phyloP scores from a whole-genome alignment of 2,888 invertebrate genomes.

The Drosophila villosipedis region DNA sequence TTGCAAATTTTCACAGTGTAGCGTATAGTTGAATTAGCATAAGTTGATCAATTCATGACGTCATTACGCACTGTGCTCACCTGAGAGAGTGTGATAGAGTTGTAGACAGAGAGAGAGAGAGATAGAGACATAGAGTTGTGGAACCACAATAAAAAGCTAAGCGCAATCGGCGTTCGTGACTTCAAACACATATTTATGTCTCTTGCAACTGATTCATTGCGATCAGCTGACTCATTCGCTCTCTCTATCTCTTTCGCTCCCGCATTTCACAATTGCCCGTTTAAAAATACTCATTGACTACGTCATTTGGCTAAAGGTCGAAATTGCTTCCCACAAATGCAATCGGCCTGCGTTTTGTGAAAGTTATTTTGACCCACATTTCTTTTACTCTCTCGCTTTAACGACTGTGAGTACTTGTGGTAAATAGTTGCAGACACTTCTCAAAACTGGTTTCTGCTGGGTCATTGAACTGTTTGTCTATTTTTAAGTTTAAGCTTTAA shows the following conservation, averaged over 20 bases:
- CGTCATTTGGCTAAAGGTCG: conserved; percentile 34
- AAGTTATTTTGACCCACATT: conserved; percentile 46
- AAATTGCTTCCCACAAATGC: conserved; percentile 12
- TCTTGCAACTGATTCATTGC: conserved; percentile 34
- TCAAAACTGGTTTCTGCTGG: conserved; percentile 49
- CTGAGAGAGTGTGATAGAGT: background rate
- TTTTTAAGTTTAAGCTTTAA: background rate
- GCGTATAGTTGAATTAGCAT: conserved; percentile 26
- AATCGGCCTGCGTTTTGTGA: conserved; percentile 40
- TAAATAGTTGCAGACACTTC: conserved; percentile 20
- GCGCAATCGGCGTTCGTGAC: conserved; percentile 44
- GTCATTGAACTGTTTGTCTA: conserved; percentile 47
- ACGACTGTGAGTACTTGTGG: conserved; percentile 15
- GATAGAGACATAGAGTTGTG: background rate
- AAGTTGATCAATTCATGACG: conserved; percentile 25
- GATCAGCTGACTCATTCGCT: background rate
- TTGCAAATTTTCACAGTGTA: conserved; percentile 12
- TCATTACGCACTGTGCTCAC: conserved; percentile 10
- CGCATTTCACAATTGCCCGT: conserved; percentile 44
- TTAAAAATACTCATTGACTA: conserved; percentile 9
- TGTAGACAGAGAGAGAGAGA: background rate
- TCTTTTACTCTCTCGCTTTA: background rate
- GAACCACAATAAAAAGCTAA: background rate
- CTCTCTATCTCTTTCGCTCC: background rate
- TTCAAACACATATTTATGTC: conserved; percentile 18